Percentiles rank a stretch among this genome's conserved stretches.
Evolutionary conservation across 2,113 vertebrate species (phyloP).

Genomic region (Macroglossus sobrinus): DNA sequence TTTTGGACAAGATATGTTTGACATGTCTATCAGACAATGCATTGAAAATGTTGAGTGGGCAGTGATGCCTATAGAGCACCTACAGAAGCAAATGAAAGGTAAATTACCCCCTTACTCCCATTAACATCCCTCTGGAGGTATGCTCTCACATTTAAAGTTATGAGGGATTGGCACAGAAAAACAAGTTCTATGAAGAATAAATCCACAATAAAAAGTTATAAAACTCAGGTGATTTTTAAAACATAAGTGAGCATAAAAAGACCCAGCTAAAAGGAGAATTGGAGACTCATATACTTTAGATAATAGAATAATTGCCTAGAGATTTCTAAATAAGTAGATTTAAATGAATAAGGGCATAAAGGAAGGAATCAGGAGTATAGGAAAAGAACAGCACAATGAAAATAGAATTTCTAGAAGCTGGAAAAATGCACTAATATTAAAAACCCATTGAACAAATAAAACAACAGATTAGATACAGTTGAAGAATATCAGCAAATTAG

Average conservation of each 20-base stretch:
- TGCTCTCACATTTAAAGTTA: not conserved
- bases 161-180: not conserved
- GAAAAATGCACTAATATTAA: not conserved
- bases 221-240: not conserved
- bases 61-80: not conserved
- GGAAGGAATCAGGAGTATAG: not conserved
- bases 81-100: not conserved
- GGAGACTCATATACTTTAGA: not conserved
- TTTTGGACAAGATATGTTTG: not conserved
- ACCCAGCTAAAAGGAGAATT: not conserved
- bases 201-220: not conserved
- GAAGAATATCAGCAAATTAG: not conserved
- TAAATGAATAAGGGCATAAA: not conserved
- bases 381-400: not conserved
- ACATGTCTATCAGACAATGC: not conserved
- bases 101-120: not conserved
- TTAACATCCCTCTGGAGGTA: not conserved
- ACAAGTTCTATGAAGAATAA: not conserved
- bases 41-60: not conserved
- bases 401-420: not conserved
- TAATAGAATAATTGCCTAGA: not conserved
- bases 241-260: not conserved
- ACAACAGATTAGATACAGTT: not conserved
- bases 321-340: not conserved
- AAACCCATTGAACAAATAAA: slow-evolving; percentile 20